phyloP scores from a whole-genome alignment of 64 coral and sea anemone species.

The Pocillopora verrucosa region DNA sequence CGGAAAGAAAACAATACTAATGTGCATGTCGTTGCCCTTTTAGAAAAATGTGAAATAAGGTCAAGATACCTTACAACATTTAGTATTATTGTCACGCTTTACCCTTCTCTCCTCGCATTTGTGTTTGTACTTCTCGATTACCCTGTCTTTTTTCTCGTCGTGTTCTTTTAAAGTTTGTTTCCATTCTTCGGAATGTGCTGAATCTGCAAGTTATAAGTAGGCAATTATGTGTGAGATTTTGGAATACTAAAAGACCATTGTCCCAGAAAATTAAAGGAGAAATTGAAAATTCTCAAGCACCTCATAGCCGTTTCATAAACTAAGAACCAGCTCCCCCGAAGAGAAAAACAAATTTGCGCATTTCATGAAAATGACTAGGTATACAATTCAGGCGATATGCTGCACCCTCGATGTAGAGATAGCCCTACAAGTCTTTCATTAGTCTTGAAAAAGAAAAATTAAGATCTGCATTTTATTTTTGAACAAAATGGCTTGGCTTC shows the following conservation, averaged over 20 bases:
- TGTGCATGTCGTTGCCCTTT: neutral
- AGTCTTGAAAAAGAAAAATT: too few relatives aligned
- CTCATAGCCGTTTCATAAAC: neutral
- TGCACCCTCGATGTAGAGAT: too few relatives aligned
- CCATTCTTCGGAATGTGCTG: constrained; percentile 32
- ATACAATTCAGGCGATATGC: too few relatives aligned
- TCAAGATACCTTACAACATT: neutral
- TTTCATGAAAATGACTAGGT: too few relatives aligned
- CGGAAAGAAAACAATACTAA: neutral
- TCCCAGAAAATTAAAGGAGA: neutral
- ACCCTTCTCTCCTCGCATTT: constrained; percentile 30
- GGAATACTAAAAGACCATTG: neutral
- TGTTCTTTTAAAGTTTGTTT: constrained; percentile 17
- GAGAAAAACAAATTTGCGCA: neutral
- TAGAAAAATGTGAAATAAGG: neutral
- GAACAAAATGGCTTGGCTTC: too few relatives aligned
- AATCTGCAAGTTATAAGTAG: neutral
- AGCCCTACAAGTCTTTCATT: too few relatives aligned
- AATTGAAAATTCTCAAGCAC: too few relatives aligned
- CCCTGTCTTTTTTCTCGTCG: constrained; percentile 23
- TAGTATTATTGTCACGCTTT: neutral
- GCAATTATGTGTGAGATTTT: neutral
- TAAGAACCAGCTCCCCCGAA: neutral
- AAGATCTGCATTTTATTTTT: too few relatives aligned
- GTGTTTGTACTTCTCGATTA: constrained; percentile 12